phyloP scores from a whole-genome alignment of 2,888 invertebrate species.

The Leptarthrus brevirostris region DNA sequence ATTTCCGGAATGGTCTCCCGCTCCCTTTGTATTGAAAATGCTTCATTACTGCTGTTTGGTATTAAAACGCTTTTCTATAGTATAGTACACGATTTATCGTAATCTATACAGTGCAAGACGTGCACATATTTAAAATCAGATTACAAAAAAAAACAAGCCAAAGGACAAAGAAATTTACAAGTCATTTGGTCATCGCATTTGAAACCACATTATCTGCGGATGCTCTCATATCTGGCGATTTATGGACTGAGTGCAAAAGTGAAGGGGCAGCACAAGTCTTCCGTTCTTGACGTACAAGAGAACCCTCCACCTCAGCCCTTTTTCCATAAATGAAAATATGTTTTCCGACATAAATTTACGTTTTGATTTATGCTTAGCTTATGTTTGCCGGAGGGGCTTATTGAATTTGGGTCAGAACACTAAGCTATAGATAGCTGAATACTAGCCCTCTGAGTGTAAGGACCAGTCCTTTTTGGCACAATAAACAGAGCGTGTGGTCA shows the following conservation, averaged over 20 bases:
- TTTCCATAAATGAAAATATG: conserved; percentile 42
- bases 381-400: conserved; percentile 22
- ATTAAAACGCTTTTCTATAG: too few species aligned
- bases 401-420: conserved; percentile 30
- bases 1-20: neutral
- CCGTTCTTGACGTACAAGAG: neutral
- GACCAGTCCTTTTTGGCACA: conserved; percentile 28
- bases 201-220: conserved; percentile 11
- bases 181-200: conserved; percentile 39
- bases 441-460: neutral
- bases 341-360: conserved; percentile 38
- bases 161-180: conserved; percentile 3
- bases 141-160: too few species aligned
- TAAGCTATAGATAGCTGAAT: neutral
- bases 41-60: too few species aligned
- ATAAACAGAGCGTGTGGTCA: conserved; percentile 61
- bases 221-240: conserved; percentile 39
- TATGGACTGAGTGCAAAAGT: conserved; percentile 19
- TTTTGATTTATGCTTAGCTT: conserved; percentile 36
- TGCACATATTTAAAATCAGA: too few species aligned
- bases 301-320: conserved; percentile 31
- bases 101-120: too few species aligned
- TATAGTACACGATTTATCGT: too few species aligned
- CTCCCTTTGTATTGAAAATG: too few species aligned
- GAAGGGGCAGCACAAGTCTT: neutral